phyloP scores from a whole-genome alignment of 2,113 vertebrate species.

The Halcyon senegalensis region DNA sequence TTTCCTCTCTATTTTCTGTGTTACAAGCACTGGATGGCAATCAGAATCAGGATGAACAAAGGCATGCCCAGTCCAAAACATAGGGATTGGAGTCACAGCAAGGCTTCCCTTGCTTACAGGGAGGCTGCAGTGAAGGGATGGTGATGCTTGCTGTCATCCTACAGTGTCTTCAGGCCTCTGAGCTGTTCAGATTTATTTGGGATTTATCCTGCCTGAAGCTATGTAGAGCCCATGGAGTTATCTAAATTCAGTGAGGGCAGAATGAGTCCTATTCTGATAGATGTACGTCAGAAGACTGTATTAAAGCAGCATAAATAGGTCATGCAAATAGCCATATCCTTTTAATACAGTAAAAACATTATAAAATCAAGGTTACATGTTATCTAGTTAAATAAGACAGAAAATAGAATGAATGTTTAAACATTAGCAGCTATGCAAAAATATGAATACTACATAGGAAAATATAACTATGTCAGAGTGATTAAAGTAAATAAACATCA shows the following conservation, averaged over 20 bases:
- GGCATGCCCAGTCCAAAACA: background rate
- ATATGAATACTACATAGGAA: slow-evolving; percentile 22
- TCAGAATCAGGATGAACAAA: background rate
- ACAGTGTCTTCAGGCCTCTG: background rate
- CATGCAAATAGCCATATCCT: background rate
- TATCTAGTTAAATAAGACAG: slow-evolving; percentile 54
- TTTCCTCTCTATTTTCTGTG: background rate
- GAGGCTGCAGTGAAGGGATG: background rate
- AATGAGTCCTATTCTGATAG: background rate
- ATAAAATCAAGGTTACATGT: background rate
- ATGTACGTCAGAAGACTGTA: background rate
- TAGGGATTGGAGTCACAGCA: background rate
- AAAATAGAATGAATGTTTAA: background rate
- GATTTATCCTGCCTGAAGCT: background rate
- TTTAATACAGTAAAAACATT: slow-evolving; percentile 9
- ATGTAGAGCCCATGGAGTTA: background rate
- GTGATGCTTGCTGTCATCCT: background rate
- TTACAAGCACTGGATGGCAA: background rate
- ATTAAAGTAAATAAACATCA: background rate
- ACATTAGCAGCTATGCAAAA: slow-evolving; percentile 58
- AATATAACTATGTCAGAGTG: background rate
- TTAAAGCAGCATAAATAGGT: background rate
- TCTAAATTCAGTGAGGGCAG: background rate
- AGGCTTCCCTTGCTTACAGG: background rate
- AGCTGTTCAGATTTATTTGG: background rate